These are phyloP conservation scores for Forbesichthys agassizii DNA, from an alignment of 2,113 vertebrate genomes.

Conservation along the genomic window DNA sequence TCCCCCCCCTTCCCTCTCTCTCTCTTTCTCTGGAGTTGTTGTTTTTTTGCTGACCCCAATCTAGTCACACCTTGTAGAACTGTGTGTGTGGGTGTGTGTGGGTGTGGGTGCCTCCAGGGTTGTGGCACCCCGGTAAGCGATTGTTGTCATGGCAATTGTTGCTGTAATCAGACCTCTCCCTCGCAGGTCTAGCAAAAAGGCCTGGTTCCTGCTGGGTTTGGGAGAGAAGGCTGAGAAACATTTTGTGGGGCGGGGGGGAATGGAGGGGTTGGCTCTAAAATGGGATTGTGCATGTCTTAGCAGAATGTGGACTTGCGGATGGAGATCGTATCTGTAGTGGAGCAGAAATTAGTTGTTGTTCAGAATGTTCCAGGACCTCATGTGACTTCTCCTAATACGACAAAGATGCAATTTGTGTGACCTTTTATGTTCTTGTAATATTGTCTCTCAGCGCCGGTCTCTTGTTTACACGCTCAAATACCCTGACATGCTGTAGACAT, in stretches of 20 bases:
- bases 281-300: background rate
- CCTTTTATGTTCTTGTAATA: background rate
- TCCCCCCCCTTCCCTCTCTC: background rate
- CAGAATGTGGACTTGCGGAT: background rate
- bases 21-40: conserved; percentile 20
- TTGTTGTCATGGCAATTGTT: conserved; percentile 48
- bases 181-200: conserved; percentile 21
- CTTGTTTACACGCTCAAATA: background rate
- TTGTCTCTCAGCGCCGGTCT: background rate
- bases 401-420: background rate
- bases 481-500: conserved; percentile 1
- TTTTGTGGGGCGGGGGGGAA: too few relatives aligned
- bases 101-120: conserved; percentile 28
- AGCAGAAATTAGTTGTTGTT: background rate
- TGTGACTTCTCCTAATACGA: background rate
- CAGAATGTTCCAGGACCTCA: background rate
- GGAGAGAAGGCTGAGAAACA: too few relatives aligned
- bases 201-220: conserved; percentile 30
- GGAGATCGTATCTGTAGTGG: too few relatives aligned
- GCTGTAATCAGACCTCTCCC: conserved; percentile 39
- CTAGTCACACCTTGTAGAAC: conserved; percentile 45
- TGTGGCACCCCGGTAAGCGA: conserved; percentile 5
- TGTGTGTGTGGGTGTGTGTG: conserved; percentile 17
- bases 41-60: conserved; percentile 51
- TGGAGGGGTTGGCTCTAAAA: conserved; percentile 24